Conservation (phyloP, 2,113 vertebrate species). For the Hystrix cristata region DNA sequence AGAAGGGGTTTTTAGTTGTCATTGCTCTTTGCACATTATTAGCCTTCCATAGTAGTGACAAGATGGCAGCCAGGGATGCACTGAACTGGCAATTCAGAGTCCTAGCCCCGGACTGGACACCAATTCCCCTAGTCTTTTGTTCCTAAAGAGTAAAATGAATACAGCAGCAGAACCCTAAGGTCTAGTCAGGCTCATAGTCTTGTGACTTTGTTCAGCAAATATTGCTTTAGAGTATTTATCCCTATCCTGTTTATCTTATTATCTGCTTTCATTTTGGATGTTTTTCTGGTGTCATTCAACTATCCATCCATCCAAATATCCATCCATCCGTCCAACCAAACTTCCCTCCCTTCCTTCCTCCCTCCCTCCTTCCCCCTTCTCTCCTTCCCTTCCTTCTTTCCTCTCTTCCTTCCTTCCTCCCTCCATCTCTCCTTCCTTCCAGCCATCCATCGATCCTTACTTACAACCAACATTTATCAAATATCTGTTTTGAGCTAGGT, state of each 20-base stretch:
- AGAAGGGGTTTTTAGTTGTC: not conserved
- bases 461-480: not conserved
- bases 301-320: not conserved
- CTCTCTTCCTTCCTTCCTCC: not conserved
- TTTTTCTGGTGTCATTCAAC: not conserved
- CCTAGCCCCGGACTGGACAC: not conserved
- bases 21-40: not conserved
- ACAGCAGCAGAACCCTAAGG: not conserved
- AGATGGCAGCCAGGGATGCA: not conserved
- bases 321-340: not conserved
- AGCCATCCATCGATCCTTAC: not conserved
- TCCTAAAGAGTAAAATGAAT: not conserved
- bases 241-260: not conserved
- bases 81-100: not conserved
- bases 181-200: not conserved
- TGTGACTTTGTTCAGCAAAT: not conserved
- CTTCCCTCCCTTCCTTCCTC: not conserved
- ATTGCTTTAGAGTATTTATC: not conserved
- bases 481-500: not conserved
- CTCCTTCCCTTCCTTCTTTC: too few species aligned
- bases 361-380: not conserved
- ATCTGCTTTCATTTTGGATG: constrained; percentile 25
- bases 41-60: not conserved
- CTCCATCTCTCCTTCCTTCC: not conserved
- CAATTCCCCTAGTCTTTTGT: not conserved